Base-by-base conservation (phyloP, 2,888 invertebrate genomes). In the Xylocampa areola region DNA sequence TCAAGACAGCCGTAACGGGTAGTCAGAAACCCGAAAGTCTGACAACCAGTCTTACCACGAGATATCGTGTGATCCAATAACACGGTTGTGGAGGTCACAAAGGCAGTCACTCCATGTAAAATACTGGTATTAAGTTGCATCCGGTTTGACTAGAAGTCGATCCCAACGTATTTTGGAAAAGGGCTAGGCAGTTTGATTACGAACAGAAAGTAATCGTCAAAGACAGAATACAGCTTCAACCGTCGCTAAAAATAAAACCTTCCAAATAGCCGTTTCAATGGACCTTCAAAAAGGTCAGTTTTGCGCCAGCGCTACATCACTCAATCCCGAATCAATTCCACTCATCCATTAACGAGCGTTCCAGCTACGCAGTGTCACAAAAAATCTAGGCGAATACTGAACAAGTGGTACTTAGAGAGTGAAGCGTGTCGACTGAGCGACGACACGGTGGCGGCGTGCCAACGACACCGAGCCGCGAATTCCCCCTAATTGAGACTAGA, bases 401-500 rank as follows among this genome's bases (percentile, higher is more conserved):
- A 66, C 62, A 70, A 73, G 62, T 59, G 59, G 62, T 62, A 41
- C 71, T 66, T 53, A 47, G 57, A 17, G 36, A 11, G 41, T 36
- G 44, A 48, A 52, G 60, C 47, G 69, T 47, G 69, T 47, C 50
- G 49, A 45, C 36, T 59, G 50, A 37, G 53, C 5, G 49, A 5
- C 25, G 59, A 60, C 68, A 70, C 71, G 30, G 43, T 72, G 71
- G 71, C 66, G 16, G 27, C 11, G 39, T 53, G 71, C 74, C 70
- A 70, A 41, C 58, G 43, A 49, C 59, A 48, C 61, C 25, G 52
- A 58, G 43, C 36, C 59, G 52, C 33, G 43, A 50, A 48, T 43
- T 43, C 48, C 37, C n/a, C 50, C 71, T 73, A 72, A 72, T 72
- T 72, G 71, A 72, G 62, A 59, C 70, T 62, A 53, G 55, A 53